Evolutionary conservation across 2,888 invertebrate genomes (phyloP).

Genomic region (Tanytarsus gracilentus): DNA sequence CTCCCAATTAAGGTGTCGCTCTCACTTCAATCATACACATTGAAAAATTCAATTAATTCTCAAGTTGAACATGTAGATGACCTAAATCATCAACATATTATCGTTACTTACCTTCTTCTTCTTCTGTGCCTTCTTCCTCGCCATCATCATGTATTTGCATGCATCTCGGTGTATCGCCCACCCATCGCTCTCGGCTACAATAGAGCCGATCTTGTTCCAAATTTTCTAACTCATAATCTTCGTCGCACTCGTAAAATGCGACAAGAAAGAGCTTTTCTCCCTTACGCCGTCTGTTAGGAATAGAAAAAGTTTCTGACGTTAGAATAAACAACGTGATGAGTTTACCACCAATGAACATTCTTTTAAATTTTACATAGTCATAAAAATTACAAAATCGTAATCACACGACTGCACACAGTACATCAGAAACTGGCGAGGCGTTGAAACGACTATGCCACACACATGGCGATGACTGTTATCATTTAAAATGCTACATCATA

Average conservation of each 20-base stretch:
- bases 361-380: not conserved
- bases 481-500: too few species aligned
- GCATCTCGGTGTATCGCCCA: slow-evolving; percentile 49
- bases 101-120: slow-evolving; percentile 31
- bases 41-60: not conserved
- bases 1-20: not conserved
- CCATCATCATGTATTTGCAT: slow-evolving; percentile 31
- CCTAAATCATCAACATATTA: not conserved
- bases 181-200: slow-evolving; percentile 50
- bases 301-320: not conserved
- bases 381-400: too few species aligned
- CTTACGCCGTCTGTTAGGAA: slow-evolving; percentile 35
- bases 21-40: slow-evolving; percentile 4
- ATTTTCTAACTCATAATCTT: slow-evolving; percentile 46
- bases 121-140: slow-evolving; percentile 32
- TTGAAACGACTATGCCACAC: not conserved
- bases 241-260: slow-evolving; percentile 49
- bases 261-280: slow-evolving; percentile 47
- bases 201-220: slow-evolving; percentile 45
- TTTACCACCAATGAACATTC: slow-evolving; percentile 19
- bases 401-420: too few species aligned
- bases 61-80: not conserved
- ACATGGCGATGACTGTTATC: not conserved
- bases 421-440: too few species aligned
- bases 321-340: not conserved